Percentiles rank a stretch among this genome's conserved stretches.
phyloP scores from a whole-genome alignment of 2,888 invertebrate species.

The Drosophila picticornis region DNA sequence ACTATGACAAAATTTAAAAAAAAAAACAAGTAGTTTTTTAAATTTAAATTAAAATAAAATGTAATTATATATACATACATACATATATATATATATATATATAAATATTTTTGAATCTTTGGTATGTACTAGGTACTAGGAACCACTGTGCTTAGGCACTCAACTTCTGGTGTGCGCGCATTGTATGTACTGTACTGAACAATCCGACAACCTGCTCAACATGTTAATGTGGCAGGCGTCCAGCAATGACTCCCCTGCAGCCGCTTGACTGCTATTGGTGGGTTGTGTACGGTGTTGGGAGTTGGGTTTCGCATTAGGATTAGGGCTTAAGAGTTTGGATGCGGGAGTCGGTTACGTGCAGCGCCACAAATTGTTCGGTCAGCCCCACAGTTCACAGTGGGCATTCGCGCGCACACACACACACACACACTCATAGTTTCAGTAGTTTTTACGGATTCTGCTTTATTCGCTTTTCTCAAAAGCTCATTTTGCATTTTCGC shows the following conservation, averaged over 20 bases:
- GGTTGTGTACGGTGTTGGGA: constrained; percentile 3
- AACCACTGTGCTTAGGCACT: constrained; percentile 49
- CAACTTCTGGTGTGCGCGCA: constrained; percentile 57
- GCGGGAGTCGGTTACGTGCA: constrained; percentile 33
- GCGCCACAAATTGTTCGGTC: constrained; percentile 13
- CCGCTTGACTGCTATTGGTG: constrained; percentile 51
- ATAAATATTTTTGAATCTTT: neutral
- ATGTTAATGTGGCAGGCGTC: constrained; percentile 66
- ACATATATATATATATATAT: too few relatives aligned
- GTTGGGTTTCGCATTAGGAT: neutral
- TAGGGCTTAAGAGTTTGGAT: neutral
- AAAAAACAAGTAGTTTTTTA: too few relatives aligned
- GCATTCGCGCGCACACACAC: neutral
- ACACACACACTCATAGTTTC: constrained; percentile 7
- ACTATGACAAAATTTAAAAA: too few relatives aligned
- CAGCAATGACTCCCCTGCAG: constrained; percentile 35
- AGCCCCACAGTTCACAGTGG: constrained; percentile 6
- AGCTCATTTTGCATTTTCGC: constrained; percentile 69
- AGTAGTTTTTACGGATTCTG: constrained; percentile 24
- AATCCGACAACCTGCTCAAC: constrained; percentile 64
- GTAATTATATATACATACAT: neutral
- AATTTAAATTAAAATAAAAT: too few relatives aligned
- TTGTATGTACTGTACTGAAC: constrained; percentile 15
- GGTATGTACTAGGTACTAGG: neutral
- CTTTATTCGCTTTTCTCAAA: constrained; percentile 32